Base-by-base conservation (phyloP, 1,140 invertebrate genomes). In the Acromyrmex heyeri region DNA sequence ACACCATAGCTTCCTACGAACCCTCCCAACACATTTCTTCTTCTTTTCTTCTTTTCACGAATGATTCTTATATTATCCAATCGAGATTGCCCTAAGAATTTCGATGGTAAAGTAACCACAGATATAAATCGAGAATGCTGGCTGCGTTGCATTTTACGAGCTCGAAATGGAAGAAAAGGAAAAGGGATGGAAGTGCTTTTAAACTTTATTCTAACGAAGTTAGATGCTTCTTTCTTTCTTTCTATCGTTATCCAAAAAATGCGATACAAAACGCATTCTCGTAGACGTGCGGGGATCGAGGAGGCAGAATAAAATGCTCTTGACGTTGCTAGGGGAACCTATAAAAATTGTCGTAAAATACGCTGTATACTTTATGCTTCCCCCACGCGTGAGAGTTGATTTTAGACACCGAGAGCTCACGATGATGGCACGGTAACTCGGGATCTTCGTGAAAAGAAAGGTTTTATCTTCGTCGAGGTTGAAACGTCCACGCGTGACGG, bases 291-390 rank as follows among this genome's bases (percentile, higher is more conserved):
- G 21, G 34, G 7, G 55, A 64, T 38, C 1, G 78, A 67, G 34
- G 30, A 76, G 69, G 34, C 69, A 30, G 75, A 57, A 67, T 44
- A 76, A 79, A 86, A 88, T 61, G 53, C 21, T 50, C 38, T 64
- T 7, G 34, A 72, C 88, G 64, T 83, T 72, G 72, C 21, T 50
- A 67, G 70, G 38, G 48, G 61, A 78, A 79, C 70, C 89, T 85
- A 89, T 89, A 89, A 89, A 90, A 90, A 90, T 90, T 75, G 61
- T 87, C 88, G 88, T 90, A 90, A 90, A 90, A 57, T 69, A 78
- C 59, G 38, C 34, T 59, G 55, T 59, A 64, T 50, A 72, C 30
- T 86, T 83, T 61, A 73, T 50, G 69, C 12, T 61, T 69, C 27
- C 57, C 55, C 69, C 38, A 62, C 85, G 65, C 67, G 62, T 12